Conservation (phyloP, 2,888 invertebrate genomes). For the Thymelicus sylvestris region DNA sequence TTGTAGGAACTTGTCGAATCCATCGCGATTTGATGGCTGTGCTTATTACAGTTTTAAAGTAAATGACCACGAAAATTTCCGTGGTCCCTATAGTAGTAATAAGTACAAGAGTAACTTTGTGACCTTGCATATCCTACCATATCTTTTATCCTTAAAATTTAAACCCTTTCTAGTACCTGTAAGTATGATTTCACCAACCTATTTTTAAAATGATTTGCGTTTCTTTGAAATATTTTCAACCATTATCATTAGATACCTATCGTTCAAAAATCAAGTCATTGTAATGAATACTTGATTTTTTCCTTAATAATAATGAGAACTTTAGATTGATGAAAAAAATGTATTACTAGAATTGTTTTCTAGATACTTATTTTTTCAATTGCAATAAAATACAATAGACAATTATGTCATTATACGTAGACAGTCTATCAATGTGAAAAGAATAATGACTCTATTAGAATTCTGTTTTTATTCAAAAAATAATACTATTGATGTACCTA, state of each 20-base stretch:
- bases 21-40: conserved; percentile 80
- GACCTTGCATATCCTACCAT: conserved; percentile 53
- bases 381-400: no score
- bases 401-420: no score
- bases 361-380: no score
- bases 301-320: no score
- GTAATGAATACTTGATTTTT: no score
- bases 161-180: neutral
- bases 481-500: no score
- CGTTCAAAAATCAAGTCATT: no score
- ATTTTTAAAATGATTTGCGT: neutral
- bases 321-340: no score
- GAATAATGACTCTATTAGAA: no score
- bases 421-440: neutral
- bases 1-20: conserved; percentile 69
- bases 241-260: no score
- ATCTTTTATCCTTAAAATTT: conserved; percentile 27
- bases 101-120: conserved; percentile 38
- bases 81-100: conserved; percentile 23
- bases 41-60: conserved; percentile 61
- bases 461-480: no score
- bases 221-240: neutral
- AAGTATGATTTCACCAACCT: conserved; percentile 13
- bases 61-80: conserved; percentile 12
- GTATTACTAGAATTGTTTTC: no score